Evolutionary conservation across 2,888 invertebrate species (phyloP).

Genomic region (Chrysotoxum bicinctum): DNA sequence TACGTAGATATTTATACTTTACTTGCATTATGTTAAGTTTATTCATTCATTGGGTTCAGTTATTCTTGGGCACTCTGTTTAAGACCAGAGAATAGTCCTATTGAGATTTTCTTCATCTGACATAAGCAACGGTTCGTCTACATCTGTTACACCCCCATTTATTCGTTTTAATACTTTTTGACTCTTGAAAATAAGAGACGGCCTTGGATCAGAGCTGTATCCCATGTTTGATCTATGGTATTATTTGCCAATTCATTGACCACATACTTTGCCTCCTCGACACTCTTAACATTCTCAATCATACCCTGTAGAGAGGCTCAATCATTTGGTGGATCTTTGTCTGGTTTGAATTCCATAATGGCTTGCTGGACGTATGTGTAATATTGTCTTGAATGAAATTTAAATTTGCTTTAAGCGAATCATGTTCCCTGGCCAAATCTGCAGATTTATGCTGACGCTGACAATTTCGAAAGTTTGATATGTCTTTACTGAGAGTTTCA

Average conservation of each 20-base stretch:
- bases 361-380: slow-evolving; percentile 94
- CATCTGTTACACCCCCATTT: no score
- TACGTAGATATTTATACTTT: no score
- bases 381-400: slow-evolving; percentile 95
- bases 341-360: slow-evolving; percentile 95
- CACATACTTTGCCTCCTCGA: slow-evolving; percentile 90
- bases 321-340: slow-evolving; percentile 82
- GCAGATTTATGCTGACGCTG: slow-evolving; percentile 82
- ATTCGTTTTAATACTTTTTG: no score
- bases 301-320: slow-evolving; percentile 82
- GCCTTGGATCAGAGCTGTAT: slow-evolving; percentile 87
- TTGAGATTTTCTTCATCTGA: no score
- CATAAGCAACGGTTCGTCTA: no score
- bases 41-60: no score
- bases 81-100: no score
- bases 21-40: no score
- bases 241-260: slow-evolving; percentile 89
- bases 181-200: no score
- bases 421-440: slow-evolving; percentile 89
- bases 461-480: slow-evolving; percentile 81
- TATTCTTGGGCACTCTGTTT: no score
- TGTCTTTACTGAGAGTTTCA: slow-evolving; percentile 87
- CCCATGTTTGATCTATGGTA: slow-evolving; percentile 88
- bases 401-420: slow-evolving; percentile 90
- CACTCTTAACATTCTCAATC: slow-evolving; percentile 83